These are phyloP conservation scores for Pachypeltis micranthus DNA, from an alignment of 1,140 invertebrate genomes.

Conservation along the genomic window DNA sequence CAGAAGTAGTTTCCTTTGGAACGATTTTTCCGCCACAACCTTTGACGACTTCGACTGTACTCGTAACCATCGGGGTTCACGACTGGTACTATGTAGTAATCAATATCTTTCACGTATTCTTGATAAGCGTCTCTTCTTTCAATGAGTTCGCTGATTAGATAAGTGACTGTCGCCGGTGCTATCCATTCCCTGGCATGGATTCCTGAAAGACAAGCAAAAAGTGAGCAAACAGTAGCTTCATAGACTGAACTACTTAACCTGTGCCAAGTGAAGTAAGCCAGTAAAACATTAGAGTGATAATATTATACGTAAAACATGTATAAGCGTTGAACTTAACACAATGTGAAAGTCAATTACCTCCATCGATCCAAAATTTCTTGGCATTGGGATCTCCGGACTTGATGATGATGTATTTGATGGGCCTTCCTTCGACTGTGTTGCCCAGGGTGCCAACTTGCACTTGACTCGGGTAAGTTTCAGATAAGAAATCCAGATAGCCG, in stretches of 20 bases:
- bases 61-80: conserved; percentile 52
- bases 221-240: neutral
- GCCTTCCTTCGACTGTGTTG: conserved; percentile 57
- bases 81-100: conserved; percentile 45
- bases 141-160: conserved; percentile 58
- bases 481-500: conserved; percentile 46
- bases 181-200: conserved; percentile 72
- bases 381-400: conserved; percentile 38
- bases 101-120: conserved; percentile 50
- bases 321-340: neutral
- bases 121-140: conserved; percentile 57
- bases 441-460: conserved; percentile 60
- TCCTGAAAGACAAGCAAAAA: conserved; percentile 37
- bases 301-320: no score
- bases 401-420: conserved; percentile 54
- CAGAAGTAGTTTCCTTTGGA: conserved; percentile 28
- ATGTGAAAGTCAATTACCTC: conserved; percentile 34
- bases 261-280: no score
- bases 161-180: conserved; percentile 52
- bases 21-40: conserved; percentile 74
- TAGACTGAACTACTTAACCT: no score
- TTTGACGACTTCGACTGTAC: conserved; percentile 52
- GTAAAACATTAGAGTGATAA: no score
- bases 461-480: conserved; percentile 53
- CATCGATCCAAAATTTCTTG: conserved; percentile 46